phyloP scores from a whole-genome alignment of 2,113 vertebrate species.

The Gobiocypris rarus region DNA sequence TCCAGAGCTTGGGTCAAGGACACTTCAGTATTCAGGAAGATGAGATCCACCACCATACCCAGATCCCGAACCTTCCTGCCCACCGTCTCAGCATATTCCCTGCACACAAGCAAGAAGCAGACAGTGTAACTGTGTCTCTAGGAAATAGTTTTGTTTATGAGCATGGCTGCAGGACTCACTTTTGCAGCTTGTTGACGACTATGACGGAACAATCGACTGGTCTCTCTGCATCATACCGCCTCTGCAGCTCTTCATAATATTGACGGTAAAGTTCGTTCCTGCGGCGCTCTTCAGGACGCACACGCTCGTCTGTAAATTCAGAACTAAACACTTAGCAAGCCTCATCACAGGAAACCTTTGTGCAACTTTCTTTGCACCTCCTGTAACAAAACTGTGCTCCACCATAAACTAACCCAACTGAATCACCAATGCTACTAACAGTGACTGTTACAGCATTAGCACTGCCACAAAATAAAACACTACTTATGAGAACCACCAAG shows the following conservation, averaged over 20 bases:
- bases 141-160: constrained; percentile 56
- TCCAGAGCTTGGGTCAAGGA: constrained; percentile 94
- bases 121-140: background rate
- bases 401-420: background rate
- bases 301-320: constrained; percentile 74
- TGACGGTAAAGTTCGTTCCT: constrained; percentile 94
- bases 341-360: too few species aligned
- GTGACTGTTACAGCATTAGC: background rate
- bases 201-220: constrained; percentile 97
- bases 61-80: constrained; percentile 94
- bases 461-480: background rate
- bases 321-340: background rate
- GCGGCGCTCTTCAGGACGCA: constrained; percentile 87
- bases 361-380: background rate
- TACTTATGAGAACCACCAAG: background rate
- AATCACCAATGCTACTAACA: background rate
- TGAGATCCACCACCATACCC: constrained; percentile 98
- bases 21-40: constrained; percentile 98
- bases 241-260: constrained; percentile 96
- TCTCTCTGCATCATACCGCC: constrained; percentile 88
- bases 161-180: constrained; percentile 78
- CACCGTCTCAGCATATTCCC: constrained; percentile 96
- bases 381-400: background rate
- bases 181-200: constrained; percentile 95
- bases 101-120: constrained; percentile 57